Base-by-base conservation (phyloP, 2,113 vertebrate genomes). In the Phaethornis superciliosus region DNA sequence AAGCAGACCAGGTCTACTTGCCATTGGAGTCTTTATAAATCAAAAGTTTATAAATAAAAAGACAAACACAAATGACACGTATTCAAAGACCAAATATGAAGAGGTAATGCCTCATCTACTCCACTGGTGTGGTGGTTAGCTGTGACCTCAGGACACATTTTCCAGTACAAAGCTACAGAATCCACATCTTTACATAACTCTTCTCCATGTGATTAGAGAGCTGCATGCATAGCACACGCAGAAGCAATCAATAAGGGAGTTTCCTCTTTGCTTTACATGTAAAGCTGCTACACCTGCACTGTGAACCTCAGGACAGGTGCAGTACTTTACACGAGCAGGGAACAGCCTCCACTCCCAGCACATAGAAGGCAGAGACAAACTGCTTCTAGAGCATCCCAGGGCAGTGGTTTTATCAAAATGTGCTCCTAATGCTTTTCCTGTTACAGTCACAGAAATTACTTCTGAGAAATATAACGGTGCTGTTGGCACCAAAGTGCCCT, bases 1-100 rank as follows among this genome's bases (percentile, higher is more conserved):
- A 47, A 92, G 76, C 85, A 91, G 90, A 88, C 77, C 82, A 58
- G 58, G 76, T 49, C 90, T 78, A 30, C 81, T 62, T 69, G 56
- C 64, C 67, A 49, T 71, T 62, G 80, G 83, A 52, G 72, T 81
- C 79, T 76, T 52, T 72, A 40, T 68, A 89, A 62, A 80, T 30
- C 37, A 44, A 11, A 58, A 85, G 65, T 47, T 21, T 64, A 59
- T 62, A 79, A 44, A 88, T 56, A 37, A 68, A 51, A 85, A 68
- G 77, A 67, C 67, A 78, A 81, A 79, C 55, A 62, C 3, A 44
- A 69, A 55, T 23, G 62, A 62, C 2, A 2, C 15, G 33, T 60
- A 64, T 30, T 81, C 88, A 89, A 83, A 94, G 64, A 27, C 42
- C 81, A 81, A 26, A 42, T 5, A 28, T 3, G 37, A 72, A 76